Conservation (phyloP, 2,113 vertebrate genomes). For the Neofelis nebulosa region DNA sequence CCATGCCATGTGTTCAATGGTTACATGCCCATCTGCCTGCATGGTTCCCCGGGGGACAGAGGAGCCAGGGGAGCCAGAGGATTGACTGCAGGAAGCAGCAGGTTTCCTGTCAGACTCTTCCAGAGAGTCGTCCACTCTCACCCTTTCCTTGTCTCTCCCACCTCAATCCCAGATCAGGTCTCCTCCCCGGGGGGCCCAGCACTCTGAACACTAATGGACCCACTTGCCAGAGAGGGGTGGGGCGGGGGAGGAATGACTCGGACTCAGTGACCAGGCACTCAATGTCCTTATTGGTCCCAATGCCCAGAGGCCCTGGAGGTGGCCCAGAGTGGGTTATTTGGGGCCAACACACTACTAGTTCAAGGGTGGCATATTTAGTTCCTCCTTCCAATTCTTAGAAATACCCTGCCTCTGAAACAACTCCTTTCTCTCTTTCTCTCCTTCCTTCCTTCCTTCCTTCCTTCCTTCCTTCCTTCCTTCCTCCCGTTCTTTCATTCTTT, state of each 20-base stretch:
- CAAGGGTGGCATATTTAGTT: rapidly evolving
- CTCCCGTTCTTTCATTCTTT: neutral
- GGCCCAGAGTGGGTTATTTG: neutral
- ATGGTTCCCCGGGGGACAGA: neutral
- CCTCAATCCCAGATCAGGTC: neutral
- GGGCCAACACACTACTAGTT: neutral
- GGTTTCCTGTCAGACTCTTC: neutral
- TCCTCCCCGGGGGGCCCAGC: neutral
- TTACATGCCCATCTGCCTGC: neutral
- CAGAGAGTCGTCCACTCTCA: neutral
- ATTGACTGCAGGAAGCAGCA: neutral
- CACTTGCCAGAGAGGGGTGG: neutral
- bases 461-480: neutral
- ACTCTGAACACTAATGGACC: neutral
- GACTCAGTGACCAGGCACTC: neutral
- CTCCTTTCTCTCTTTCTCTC: neutral
- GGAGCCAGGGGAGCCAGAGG: too few species aligned
- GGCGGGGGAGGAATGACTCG: neutral
- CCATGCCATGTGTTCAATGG: neutral
- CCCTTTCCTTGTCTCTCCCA: neutral
- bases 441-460: neutral
- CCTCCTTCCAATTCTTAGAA: neutral
- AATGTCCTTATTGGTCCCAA: neutral
- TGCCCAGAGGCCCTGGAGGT: neutral
- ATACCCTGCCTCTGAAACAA: neutral